Base-by-base conservation (phyloP, 2,888 invertebrate genomes). In the Agonopterix subpropinquella region DNA sequence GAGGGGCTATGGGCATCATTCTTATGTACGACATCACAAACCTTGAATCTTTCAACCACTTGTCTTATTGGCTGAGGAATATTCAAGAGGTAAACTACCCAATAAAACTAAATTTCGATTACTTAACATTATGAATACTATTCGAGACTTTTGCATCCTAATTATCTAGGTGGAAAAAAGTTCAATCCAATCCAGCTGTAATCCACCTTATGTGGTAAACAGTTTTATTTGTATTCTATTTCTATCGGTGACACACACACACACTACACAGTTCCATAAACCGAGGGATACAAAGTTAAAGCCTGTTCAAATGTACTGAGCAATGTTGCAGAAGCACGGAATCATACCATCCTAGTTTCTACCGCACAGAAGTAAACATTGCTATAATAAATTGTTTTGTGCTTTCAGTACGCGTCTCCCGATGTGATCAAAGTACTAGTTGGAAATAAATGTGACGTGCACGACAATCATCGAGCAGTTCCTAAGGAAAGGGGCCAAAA, bases 1-100 rank as follows among this genome's bases (percentile, higher is more conserved):
- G 96, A 44, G 96, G 96, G 4, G 96, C 96, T 10, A 96, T 96
- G 96, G 97, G 97, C 47, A 96, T 97, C 62, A 90, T 96, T 44
- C 90, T 97, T 15, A 95, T 97, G 92, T 97, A 97, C 74, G 97
- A 97, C 77, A 95, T 96, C 60, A 96, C 96, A 41, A 95, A 95
- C 78, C 85, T 95, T 67, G 95, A 95, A 69, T 96, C 96, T n/a
- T 97, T 96, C 77, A 95, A 96, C 75, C 95, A 96, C 80, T 89
- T 97, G 58, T 93, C 95, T 8, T 96, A 96, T 73, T 97, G 97
- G 97, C 89, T 97, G 54, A 91, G 95, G 75, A 96, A 96, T 82
- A 96, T 97, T 61, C 94, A 96, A 88, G 95, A 95, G 90, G 96
- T 95, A 80, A 28, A 28, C 28, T 28, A 18, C 18, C 28, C 28